Percentiles rank a stretch among this genome's conserved stretches.
phyloP scores from a whole-genome alignment of 2,113 vertebrate genomes.

The Tinamus guttatus region DNA sequence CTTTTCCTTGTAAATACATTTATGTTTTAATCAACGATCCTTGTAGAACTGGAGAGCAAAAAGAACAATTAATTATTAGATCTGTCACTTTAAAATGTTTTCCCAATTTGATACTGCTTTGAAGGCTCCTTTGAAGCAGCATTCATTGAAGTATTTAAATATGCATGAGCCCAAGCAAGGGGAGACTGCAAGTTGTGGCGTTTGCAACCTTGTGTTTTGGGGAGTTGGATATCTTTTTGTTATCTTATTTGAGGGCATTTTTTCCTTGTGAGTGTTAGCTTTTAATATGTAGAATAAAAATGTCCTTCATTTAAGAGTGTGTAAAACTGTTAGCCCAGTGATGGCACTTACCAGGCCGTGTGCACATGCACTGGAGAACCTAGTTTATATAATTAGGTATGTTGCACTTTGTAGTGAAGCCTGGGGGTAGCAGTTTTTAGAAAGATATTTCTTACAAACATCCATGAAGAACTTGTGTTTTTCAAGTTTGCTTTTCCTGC shows the following conservation, averaged over 20 bases:
- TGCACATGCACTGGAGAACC: background rate
- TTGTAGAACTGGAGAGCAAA: slow-evolving; percentile 53
- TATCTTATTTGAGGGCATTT: background rate
- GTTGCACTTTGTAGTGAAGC: background rate
- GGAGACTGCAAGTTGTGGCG: slow-evolving; percentile 66
- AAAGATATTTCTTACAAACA: background rate
- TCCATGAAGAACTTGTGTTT: background rate
- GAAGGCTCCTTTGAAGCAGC: slow-evolving; percentile 55
- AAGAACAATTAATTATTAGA: slow-evolving; percentile 61
- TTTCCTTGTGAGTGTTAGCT: background rate
- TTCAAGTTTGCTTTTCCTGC: background rate
- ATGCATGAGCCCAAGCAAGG: slow-evolving; percentile 38
- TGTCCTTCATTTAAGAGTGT: slow-evolving; percentile 18
- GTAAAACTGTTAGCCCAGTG: background rate
- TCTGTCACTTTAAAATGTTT: slow-evolving; percentile 61
- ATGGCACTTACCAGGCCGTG: background rate
- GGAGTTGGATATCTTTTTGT: background rate
- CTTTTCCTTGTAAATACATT: slow-evolving; percentile 56
- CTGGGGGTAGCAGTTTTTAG: background rate
- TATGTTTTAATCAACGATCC: slow-evolving; percentile 39
- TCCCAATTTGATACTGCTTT: slow-evolving; percentile 45
- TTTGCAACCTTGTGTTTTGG: slow-evolving; percentile 23
- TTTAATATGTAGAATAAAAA: slow-evolving; percentile 42
- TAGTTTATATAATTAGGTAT: background rate
- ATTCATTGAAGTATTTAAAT: slow-evolving; percentile 64